phyloP scores from a whole-genome alignment of 2,888 invertebrate species.

The Synergus itoensis region DNA sequence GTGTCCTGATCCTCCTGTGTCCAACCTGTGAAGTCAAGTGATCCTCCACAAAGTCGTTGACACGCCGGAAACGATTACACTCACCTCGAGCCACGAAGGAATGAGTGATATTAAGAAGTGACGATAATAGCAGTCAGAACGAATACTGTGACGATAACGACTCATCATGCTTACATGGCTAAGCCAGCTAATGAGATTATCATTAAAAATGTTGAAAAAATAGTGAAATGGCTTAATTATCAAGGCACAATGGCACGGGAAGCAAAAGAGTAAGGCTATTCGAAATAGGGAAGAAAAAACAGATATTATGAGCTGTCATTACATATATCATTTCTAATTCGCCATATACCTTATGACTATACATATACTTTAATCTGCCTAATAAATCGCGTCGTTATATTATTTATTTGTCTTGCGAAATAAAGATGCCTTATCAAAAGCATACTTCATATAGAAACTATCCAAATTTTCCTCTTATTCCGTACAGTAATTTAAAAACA shows the following conservation, averaged over 20 bases:
- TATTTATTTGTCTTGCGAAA: too few species aligned
- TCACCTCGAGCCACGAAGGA: not conserved
- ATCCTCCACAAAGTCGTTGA: constrained; percentile 1
- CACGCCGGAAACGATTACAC: constrained; percentile 24
- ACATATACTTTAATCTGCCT: too few species aligned
- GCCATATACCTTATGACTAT: not conserved
- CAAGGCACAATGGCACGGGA: not conserved
- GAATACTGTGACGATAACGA: not conserved
- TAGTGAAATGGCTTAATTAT: not conserved
- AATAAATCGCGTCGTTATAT: too few species aligned
- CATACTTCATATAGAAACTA: too few species aligned
- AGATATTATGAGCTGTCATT: not conserved
- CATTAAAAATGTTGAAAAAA: not conserved
- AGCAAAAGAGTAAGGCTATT: not conserved
- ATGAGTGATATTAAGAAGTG: constrained; percentile 8
- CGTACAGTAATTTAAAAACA: too few species aligned
- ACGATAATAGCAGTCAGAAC: not conserved
- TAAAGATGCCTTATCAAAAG: too few species aligned
- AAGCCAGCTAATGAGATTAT: not conserved
- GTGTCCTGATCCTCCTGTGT: constrained; percentile 33
- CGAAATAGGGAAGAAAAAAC: not conserved
- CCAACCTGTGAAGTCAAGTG: not conserved
- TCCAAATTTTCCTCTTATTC: too few species aligned
- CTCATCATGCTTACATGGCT: constrained; percentile 20
- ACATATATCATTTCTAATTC: not conserved